Evolutionary conservation across 2,888 invertebrate genomes (phyloP).

Genomic region (Drosophila emarginata): DNA sequence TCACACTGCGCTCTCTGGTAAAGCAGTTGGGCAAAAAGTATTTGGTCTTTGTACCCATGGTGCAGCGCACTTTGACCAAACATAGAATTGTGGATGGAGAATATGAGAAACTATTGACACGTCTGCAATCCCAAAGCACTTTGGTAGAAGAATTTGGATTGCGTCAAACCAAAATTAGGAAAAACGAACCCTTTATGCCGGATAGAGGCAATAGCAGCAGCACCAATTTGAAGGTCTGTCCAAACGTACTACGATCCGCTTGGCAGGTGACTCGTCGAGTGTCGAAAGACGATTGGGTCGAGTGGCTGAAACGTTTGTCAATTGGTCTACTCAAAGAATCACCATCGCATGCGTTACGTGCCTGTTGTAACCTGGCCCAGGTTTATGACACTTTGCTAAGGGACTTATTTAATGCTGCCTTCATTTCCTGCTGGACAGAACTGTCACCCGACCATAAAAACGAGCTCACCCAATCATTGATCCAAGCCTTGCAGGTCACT

Average conservation of each 20-base stretch:
- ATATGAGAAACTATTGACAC: conserved; percentile 91
- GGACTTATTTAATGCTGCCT: conserved; percentile 98
- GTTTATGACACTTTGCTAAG: conserved; percentile 97
- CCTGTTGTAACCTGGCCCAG: conserved; percentile 95
- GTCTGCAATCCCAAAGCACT: conserved; percentile 89
- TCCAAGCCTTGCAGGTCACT: conserved; percentile 94
- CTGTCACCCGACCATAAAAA: conserved; percentile 89
- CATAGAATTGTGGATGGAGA: conserved; percentile 90
- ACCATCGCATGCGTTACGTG: conserved; percentile 95
- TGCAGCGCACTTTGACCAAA: conserved; percentile 91
- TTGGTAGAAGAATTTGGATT: conserved; percentile 86
- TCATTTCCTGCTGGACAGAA: conserved; percentile 99
- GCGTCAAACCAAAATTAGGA: conserved; percentile 87
- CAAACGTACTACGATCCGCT: conserved; percentile 92
- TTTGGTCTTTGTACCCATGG: conserved; percentile 94
- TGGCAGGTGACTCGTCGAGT: conserved; percentile 96
- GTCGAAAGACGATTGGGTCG: conserved; percentile 99
- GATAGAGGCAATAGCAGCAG: conserved; percentile 86
- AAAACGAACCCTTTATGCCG: conserved; percentile 87
- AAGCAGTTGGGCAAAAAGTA: conserved; percentile 95
- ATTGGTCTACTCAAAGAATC: conserved; percentile 97
- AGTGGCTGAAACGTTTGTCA: conserved; percentile 96
- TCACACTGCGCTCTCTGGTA: conserved; percentile 93
- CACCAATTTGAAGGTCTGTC: conserved; percentile 91
- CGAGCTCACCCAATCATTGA: conserved; percentile 92